Evolutionary conservation across 1,140 invertebrate species (phyloP).

Genomic region (Babylonia areolata): DNA sequence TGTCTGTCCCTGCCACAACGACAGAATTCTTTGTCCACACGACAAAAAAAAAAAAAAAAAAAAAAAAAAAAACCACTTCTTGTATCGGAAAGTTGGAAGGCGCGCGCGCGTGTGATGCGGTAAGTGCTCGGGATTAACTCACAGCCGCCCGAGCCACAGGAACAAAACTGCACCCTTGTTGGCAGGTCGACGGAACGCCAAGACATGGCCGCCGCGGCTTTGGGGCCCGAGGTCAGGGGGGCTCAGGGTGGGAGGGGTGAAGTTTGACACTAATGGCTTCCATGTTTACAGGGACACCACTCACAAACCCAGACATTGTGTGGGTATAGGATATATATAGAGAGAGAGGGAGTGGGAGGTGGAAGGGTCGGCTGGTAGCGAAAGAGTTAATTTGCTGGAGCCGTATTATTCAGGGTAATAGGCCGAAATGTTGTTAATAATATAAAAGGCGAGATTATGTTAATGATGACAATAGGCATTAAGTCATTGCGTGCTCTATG

Average conservation of each 20-base stretch:
- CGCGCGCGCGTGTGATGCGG: slow-evolving; percentile 4
- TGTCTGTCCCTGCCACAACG: too few relatives aligned
- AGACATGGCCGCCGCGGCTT: background rate
- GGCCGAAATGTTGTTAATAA: too few relatives aligned
- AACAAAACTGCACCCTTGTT: background rate
- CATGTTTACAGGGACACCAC: slow-evolving; percentile 17
- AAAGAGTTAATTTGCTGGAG: slow-evolving; percentile 8
- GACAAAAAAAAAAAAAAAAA: too few relatives aligned
- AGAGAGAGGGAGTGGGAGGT: too few relatives aligned
- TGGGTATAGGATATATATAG: too few relatives aligned
- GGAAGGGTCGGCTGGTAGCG: background rate
- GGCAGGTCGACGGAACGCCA: background rate
- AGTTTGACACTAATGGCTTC: slow-evolving; percentile 21
- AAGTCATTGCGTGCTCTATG: too few relatives aligned
- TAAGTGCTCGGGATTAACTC: slow-evolving; percentile 14
- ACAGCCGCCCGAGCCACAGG: too few relatives aligned
- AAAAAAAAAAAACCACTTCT: too few relatives aligned
- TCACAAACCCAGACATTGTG: background rate
- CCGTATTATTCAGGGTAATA: too few relatives aligned
- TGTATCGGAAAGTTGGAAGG: background rate
- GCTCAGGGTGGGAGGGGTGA: slow-evolving; percentile 12
- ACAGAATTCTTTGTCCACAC: too few relatives aligned
- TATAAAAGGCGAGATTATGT: too few relatives aligned
- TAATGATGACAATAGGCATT: too few relatives aligned
- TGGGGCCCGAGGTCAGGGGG: background rate